Evolutionary conservation across 2,888 invertebrate genomes (phyloP).

Genomic region (Choreutis nemorana): DNA sequence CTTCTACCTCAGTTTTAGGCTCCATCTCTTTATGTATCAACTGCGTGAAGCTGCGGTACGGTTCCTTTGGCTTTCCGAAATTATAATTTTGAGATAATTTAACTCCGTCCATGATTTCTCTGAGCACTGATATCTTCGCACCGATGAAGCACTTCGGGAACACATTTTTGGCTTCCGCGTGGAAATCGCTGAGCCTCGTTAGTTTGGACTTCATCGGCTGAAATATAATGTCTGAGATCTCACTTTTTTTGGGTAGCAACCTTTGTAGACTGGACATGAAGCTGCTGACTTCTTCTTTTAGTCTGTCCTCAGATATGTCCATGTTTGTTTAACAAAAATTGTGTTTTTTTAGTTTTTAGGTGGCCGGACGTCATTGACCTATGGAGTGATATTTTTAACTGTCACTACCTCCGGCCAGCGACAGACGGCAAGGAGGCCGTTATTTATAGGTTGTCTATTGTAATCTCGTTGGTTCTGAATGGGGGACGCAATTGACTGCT

Average conservation of each 20-base stretch:
- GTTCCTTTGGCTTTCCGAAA: conserved; percentile 40
- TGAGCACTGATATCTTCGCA: conserved; percentile 35
- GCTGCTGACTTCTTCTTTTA: conserved; percentile 47
- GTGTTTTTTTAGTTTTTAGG: conserved; percentile 31
- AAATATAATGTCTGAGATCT: conserved; percentile 28
- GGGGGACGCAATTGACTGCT: no score
- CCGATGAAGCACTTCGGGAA: conserved; percentile 54
- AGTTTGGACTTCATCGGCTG: conserved; percentile 25
- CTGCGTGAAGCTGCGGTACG: conserved; percentile 36
- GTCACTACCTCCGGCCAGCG: conserved; percentile 37
- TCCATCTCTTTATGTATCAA: conserved; percentile 48
- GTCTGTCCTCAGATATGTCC: conserved; percentile 45
- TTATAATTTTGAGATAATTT: conserved; percentile 50
- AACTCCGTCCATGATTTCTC: conserved; percentile 44
- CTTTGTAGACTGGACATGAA: conserved; percentile 40
- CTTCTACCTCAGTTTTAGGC: conserved; percentile 30
- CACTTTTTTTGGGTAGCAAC: conserved; percentile 46
- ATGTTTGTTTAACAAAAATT: conserved; percentile 30
- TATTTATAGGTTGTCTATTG: conserved; percentile 25
- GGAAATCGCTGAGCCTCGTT: conserved; percentile 39
- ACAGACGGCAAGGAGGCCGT: conserved; percentile 36
- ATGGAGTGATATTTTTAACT: conserved; percentile 44
- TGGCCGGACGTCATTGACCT: conserved; percentile 49
- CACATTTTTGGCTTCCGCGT: conserved; percentile 46
- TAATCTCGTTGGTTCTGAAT: conserved; percentile 18